Conservation (phyloP, 2,113 vertebrate species). For the Brienomyrus brachyistius region DNA sequence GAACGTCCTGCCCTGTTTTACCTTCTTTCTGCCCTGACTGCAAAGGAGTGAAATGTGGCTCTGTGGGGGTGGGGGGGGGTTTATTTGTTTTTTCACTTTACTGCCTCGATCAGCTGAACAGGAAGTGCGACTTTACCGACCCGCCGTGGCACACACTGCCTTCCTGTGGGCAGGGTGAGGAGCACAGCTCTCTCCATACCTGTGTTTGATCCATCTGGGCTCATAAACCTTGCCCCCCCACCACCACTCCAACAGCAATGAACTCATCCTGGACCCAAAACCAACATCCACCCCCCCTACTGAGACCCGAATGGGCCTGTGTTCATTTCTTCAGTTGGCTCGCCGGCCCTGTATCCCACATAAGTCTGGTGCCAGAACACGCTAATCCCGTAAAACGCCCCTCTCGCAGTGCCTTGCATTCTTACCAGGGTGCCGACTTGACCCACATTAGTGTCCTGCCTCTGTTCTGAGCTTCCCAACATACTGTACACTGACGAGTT, state of each 20-base stretch:
- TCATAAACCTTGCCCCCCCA: constrained; percentile 42
- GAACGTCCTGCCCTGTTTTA: background rate
- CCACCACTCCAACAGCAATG: constrained; percentile 35
- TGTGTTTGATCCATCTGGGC: constrained; percentile 42
- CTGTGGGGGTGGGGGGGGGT: constrained; percentile 7
- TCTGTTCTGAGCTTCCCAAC: background rate
- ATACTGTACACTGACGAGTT: background rate
- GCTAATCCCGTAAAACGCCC: background rate
- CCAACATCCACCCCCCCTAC: background rate
- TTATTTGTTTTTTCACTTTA: constrained; percentile 39
- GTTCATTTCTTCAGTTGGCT: background rate
- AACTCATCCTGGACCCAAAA: background rate
- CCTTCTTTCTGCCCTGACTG: background rate
- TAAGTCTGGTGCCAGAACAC: background rate
- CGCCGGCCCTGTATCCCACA: background rate
- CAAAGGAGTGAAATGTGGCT: background rate
- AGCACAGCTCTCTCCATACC: constrained; percentile 23
- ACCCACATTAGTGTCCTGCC: background rate
- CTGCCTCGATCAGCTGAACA: constrained; percentile 37
- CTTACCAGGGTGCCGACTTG: background rate
- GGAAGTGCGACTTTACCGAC: constrained; percentile 40
- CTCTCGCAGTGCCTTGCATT: background rate
- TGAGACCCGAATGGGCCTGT: too few species aligned
- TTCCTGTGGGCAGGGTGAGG: background rate
- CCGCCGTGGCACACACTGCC: constrained; percentile 31